These are phyloP conservation scores for Drosophila parvula DNA, from an alignment of 1,140 invertebrate species.

Conservation along the genomic window DNA sequence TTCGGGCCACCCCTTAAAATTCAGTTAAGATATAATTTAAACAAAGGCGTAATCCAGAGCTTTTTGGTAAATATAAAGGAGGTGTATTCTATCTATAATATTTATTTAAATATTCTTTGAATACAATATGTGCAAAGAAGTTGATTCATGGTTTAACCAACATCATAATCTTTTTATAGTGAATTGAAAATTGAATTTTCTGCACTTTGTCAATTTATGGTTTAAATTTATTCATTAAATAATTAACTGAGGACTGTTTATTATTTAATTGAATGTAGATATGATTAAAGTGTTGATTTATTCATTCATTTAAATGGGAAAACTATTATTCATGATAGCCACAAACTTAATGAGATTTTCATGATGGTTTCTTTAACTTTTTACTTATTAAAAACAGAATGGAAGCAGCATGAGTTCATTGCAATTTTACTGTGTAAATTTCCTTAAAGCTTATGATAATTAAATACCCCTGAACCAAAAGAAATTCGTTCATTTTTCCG, in stretches of 20 bases:
- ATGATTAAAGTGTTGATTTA: constrained; percentile 3
- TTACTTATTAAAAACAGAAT: background rate
- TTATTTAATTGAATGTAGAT: constrained; percentile 2
- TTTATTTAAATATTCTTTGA: background rate
- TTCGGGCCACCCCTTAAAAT: background rate
- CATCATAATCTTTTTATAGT: background rate
- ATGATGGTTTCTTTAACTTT: background rate
- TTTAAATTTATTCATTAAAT: background rate
- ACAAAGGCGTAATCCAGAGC: background rate
- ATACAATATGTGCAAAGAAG: background rate
- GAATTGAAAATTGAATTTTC: background rate
- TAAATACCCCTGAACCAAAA: constrained; percentile 8
- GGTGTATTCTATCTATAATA: background rate
- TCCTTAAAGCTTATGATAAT: constrained; percentile 6
- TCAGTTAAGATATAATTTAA: background rate
- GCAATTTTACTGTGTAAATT: background rate
- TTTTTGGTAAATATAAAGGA: background rate
- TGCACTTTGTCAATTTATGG: background rate
- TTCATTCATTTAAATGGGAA: background rate
- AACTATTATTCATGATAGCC: background rate
- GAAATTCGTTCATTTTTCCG: constrained; percentile 19
- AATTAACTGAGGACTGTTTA: background rate
- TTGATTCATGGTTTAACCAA: background rate
- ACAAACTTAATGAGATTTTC: background rate
- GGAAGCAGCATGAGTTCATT: too few relatives aligned